Conservation (phyloP, 2,113 vertebrate genomes). For the Silurus glanis region DNA sequence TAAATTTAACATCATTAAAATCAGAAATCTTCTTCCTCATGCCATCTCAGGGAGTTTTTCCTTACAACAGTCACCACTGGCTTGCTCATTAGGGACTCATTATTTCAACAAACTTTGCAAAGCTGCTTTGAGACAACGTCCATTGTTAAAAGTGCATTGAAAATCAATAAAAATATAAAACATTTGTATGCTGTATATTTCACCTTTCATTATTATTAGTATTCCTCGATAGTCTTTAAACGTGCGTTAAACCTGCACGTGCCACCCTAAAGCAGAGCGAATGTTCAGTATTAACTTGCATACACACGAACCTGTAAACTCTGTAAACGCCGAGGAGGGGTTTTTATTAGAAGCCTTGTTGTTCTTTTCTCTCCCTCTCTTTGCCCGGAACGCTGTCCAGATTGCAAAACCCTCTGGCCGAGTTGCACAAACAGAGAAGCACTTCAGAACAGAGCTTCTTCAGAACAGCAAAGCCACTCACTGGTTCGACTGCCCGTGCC, state of each 20-base stretch:
- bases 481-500: background rate
- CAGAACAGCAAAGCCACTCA: constrained; percentile 4
- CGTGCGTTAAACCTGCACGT: background rate
- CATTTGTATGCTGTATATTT: background rate
- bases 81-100: too few relatives aligned
- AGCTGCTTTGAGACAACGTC: too few relatives aligned
- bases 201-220: background rate
- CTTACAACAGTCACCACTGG: too few relatives aligned
- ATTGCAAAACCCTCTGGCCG: constrained; percentile 51
- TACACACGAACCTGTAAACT: constrained; percentile 18
- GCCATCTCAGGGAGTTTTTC: too few relatives aligned
- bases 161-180: background rate
- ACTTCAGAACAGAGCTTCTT: background rate
- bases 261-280: constrained; percentile 33
- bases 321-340: constrained; percentile 21
- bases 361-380: constrained; percentile 48
- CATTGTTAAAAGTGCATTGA: too few relatives aligned
- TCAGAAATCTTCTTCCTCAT: too few relatives aligned
- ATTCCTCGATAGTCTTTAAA: background rate
- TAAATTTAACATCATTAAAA: too few relatives aligned
- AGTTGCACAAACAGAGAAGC: constrained; percentile 49
- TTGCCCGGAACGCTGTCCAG: constrained; percentile 53
- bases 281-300: constrained; percentile 55
- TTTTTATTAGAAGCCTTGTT: constrained; percentile 35
- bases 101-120: too few relatives aligned